A percentile compares a stretch with the other conserved stretches of the same genome.
phyloP scores from a whole-genome alignment of 2,888 invertebrate genomes.

The Dorcus parallelipipedus region DNA sequence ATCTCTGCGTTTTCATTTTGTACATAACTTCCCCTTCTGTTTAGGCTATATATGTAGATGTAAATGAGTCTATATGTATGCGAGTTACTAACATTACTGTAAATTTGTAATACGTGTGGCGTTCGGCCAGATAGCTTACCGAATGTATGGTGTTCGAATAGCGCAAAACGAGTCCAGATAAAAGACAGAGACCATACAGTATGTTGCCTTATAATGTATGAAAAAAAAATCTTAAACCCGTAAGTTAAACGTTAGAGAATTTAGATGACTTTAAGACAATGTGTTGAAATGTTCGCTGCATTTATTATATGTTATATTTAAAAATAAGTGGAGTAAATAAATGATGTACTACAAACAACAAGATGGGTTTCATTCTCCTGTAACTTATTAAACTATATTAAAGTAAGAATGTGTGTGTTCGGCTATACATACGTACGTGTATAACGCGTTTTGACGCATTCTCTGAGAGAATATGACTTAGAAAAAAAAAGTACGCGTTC shows the following conservation, averaged over 20 bases:
- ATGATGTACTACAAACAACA: constrained; percentile 12
- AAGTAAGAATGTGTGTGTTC: too few relatives aligned
- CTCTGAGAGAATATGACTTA: constrained; percentile 25
- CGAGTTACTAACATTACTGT: not conserved
- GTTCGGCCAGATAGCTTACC: constrained; percentile 27
- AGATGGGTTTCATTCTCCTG: too few relatives aligned
- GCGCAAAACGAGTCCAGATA: not conserved
- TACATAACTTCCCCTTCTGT: not conserved
- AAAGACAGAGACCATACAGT: constrained; percentile 34
- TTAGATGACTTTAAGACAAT: constrained; percentile 10
- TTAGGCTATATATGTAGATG: constrained; percentile 2
- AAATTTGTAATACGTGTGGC: constrained; percentile 6
- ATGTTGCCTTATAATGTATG: constrained; percentile 43
- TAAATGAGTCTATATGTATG: not conserved
- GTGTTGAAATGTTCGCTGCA: constrained; percentile 21
- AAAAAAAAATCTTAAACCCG: constrained; percentile 29
- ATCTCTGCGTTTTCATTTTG: constrained; percentile 20
- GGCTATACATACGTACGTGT: too few relatives aligned
- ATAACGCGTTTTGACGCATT: constrained; percentile 17
- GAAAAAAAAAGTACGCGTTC: constrained; percentile 23
- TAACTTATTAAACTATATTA: too few relatives aligned
- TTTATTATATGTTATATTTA: constrained; percentile 22
- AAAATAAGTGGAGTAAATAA: constrained; percentile 19
- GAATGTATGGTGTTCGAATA: constrained; percentile 23
- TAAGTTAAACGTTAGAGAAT: constrained; percentile 20